These are phyloP conservation scores for Pelodytes ibericus DNA, from an alignment of 2,797 vertebrate species.

Conservation along the genomic window DNA sequence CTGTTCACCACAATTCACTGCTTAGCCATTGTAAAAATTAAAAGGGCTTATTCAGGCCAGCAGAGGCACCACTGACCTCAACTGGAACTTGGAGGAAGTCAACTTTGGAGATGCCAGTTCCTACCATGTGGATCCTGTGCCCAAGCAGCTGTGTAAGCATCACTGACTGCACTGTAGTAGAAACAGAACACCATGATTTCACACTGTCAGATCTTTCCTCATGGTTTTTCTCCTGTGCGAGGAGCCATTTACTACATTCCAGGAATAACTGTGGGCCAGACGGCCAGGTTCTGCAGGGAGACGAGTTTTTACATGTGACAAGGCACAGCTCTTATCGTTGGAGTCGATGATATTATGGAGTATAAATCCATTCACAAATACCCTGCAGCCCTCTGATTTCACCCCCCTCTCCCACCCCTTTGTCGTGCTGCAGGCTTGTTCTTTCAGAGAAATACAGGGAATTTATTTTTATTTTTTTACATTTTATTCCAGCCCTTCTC, in stretches of 20 bases:
- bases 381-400: slow-evolving; percentile 21
- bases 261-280: slow-evolving; percentile 41
- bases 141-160: too few relatives aligned
- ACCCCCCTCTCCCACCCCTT: neutral
- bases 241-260: slow-evolving; percentile 34
- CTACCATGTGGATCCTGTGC: too few relatives aligned
- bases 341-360: slow-evolving; percentile 22
- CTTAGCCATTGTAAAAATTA: too few relatives aligned
- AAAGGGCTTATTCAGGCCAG: too few relatives aligned
- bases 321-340: slow-evolving; percentile 15
- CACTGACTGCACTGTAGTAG: too few relatives aligned
- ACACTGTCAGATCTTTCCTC: slow-evolving; percentile 20
- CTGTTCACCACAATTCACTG: too few relatives aligned
- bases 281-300: slow-evolving; percentile 22
- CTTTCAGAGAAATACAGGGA: slow-evolving; percentile 1
- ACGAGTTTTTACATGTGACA: slow-evolving; percentile 33
- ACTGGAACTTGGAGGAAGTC: too few relatives aligned
- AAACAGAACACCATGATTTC: neutral
- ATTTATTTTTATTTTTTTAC: too few relatives aligned
- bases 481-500: neutral
- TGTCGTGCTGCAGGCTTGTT: slow-evolving; percentile 19
- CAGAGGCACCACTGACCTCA: too few relatives aligned
- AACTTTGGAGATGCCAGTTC: too few relatives aligned
- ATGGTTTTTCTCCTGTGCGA: slow-evolving; percentile 19
- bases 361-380: slow-evolving; percentile 42